A percentile compares a stretch with the other conserved stretches of the same genome.
Conservation (phyloP, 2,113 vertebrate species). For the Cynocephalus volans region DNA sequence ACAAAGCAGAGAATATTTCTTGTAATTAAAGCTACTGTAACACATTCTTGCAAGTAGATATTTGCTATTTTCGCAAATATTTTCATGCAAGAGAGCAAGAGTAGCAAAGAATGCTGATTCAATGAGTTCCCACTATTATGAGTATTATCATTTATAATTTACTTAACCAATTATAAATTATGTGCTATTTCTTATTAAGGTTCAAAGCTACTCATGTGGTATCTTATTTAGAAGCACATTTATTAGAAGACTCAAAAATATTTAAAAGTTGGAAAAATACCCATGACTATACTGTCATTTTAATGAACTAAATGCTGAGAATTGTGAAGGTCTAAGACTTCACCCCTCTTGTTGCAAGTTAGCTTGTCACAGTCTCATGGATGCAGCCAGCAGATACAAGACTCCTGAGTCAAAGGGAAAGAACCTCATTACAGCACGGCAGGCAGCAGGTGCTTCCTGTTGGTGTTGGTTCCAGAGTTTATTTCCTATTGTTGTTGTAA, state of each 20-base stretch:
- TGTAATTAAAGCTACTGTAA: not conserved
- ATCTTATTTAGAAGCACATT: slow-evolving; percentile 52
- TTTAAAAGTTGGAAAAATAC: not conserved
- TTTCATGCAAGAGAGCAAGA: slow-evolving; percentile 17
- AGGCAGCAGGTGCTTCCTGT: not conserved
- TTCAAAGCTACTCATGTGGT: not conserved
- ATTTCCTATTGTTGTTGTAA: not conserved
- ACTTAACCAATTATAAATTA: not conserved
- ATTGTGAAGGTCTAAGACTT: not conserved
- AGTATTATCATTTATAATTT: slow-evolving; percentile 44
- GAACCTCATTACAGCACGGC: not conserved
- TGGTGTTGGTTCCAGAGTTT: not conserved
- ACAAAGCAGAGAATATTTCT: not conserved
- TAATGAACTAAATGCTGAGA: slow-evolving; percentile 21
- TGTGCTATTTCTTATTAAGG: slow-evolving; percentile 14
- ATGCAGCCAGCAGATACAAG: not conserved
- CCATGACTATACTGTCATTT: not conserved
- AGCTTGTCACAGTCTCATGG: not conserved
- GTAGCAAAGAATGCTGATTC: not conserved
- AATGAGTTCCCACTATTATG: not conserved
- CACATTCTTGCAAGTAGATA: not conserved
- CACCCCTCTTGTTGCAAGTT: not conserved
- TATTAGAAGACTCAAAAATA: not conserved
- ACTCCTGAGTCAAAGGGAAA: not conserved
- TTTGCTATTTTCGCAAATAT: slow-evolving; percentile 18